These are phyloP conservation scores for Sipha flava DNA, from an alignment of 1,140 invertebrate genomes.

Conservation along the genomic window DNA sequence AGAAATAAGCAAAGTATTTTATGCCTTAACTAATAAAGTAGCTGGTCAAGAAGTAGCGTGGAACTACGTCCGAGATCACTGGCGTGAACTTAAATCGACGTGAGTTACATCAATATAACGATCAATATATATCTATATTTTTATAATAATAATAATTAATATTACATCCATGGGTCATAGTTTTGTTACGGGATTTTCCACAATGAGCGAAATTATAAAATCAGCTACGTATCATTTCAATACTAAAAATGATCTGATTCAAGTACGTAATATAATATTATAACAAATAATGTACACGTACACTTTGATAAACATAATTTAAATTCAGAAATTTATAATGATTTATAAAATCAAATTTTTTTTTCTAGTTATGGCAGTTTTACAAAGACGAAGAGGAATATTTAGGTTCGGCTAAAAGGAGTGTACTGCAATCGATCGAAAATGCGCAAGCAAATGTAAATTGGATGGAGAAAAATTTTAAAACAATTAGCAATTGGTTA, in stretches of 20 bases:
- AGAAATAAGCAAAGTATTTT: conserved; percentile 64
- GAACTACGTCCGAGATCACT: conserved; percentile 63
- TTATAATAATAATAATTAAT: too few relatives aligned
- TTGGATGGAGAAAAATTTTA: conserved; percentile 69
- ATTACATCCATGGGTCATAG: too few relatives aligned
- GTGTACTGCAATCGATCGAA: conserved; percentile 68
- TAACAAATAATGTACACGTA: neutral
- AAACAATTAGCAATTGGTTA: conserved; percentile 64
- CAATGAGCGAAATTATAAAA: conserved; percentile 22
- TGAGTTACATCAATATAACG: neutral
- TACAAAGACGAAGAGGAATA: conserved; percentile 51
- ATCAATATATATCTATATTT: too few relatives aligned
- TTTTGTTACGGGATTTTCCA: neutral
- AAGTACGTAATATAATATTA: neutral
- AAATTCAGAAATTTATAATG: neutral
- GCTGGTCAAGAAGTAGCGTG: conserved; percentile 66
- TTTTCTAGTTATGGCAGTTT: conserved; percentile 56
- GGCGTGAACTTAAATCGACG: conserved; percentile 43
- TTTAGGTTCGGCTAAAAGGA: conserved; percentile 54
- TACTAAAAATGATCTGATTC: conserved; percentile 19
- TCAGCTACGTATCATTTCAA: conserved; percentile 13
- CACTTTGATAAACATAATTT: too few relatives aligned
- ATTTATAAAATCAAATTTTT: conserved; percentile 17
- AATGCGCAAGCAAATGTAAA: conserved; percentile 66
- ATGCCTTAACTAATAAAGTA: conserved; percentile 57